Evolutionary conservation across 2,888 invertebrate genomes (phyloP).

Genomic region (Elysia crispata): DNA sequence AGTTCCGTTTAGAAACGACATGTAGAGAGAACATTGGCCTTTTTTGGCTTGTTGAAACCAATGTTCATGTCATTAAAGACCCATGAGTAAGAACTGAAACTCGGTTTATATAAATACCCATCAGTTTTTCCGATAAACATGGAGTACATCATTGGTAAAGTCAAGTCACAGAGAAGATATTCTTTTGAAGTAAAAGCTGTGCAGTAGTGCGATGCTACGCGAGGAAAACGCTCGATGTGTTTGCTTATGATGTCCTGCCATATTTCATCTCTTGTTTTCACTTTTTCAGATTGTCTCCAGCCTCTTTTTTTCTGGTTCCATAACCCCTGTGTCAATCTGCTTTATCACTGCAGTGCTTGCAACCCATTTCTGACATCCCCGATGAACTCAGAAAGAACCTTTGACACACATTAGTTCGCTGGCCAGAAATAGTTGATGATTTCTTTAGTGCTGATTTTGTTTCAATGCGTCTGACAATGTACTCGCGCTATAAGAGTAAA

Average conservation of each 20-base stretch:
- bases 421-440: constrained; percentile 1
- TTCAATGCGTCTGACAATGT: constrained; percentile 19
- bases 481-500: constrained; percentile 18
- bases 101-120: not conserved
- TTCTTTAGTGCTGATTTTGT: not conserved
- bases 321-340: not conserved
- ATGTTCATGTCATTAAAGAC: constrained; percentile 9
- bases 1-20: constrained; percentile 24
- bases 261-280: constrained; percentile 6
- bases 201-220: constrained; percentile 7
- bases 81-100: constrained; percentile 3
- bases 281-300: constrained; percentile 16
- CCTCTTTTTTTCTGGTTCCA: constrained; percentile 18
- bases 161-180: not conserved
- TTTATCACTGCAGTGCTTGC: constrained; percentile 15
- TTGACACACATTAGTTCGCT: constrained; percentile 11
- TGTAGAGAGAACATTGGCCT: not conserved
- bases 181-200: constrained; percentile 5
- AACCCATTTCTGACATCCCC: constrained; percentile 6
- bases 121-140: constrained; percentile 13
- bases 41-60: constrained; percentile 15
- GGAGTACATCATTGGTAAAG: constrained; percentile 11
- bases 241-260: constrained; percentile 1
- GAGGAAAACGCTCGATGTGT: constrained; percentile 11
- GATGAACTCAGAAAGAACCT: constrained; percentile 3